Evolutionary conservation across 2,113 vertebrate species (phyloP).

Genomic region (Gorilla gorilla): DNA sequence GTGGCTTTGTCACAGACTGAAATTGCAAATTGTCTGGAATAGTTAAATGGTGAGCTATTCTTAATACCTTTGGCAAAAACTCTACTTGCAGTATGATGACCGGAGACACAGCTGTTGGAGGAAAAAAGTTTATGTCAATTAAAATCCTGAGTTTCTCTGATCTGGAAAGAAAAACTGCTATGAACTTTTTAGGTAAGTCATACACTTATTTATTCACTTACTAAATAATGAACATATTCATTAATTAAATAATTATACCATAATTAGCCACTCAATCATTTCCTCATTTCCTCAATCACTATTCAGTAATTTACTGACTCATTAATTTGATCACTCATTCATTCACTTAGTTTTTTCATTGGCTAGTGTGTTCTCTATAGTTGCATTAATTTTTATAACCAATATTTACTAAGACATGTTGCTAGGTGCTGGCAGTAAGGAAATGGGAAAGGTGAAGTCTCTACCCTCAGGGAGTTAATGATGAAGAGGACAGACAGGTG

Average conservation of each 20-base stretch:
- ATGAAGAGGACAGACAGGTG: background rate
- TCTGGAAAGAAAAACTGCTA: background rate
- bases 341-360: background rate
- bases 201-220: background rate
- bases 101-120: background rate
- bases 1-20: constrained; percentile 33
- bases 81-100: background rate
- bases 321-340: background rate
- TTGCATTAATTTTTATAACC: background rate
- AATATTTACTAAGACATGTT: too few species aligned
- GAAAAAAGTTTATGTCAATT: background rate
- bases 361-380: background rate
- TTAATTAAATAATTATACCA: background rate
- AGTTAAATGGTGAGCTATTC: constrained; percentile 63
- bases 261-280: background rate
- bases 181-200: background rate
- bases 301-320: background rate
- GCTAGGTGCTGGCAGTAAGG: background rate
- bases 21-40: background rate
- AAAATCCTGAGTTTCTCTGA: background rate
- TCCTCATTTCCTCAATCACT: background rate
- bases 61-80: constrained; percentile 33
- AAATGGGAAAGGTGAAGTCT: background rate
- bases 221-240: background rate
- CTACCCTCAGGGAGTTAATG: background rate